phyloP scores from a whole-genome alignment of 2,888 invertebrate genomes.

The Dynastes grantii region DNA sequence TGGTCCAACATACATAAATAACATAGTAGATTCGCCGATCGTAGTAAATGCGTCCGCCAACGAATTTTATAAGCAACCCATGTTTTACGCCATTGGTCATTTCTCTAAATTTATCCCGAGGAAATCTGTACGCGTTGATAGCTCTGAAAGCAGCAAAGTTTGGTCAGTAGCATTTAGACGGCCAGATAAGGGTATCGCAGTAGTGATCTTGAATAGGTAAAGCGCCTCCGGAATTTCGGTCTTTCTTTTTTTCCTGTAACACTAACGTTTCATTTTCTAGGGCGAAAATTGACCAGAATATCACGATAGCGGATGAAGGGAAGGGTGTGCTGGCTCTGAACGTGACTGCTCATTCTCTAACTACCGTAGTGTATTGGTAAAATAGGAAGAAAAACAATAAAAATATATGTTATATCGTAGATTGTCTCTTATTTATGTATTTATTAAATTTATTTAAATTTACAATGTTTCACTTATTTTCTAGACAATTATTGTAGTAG shows the following conservation, averaged over 20 bases:
- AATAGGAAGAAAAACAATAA: constrained; percentile 4
- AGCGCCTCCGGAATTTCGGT: neutral
- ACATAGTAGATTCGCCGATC: constrained; percentile 86
- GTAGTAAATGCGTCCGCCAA: constrained; percentile 74
- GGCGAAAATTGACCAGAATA: constrained; percentile 12
- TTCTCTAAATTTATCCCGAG: constrained; percentile 77
- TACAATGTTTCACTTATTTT: no score
- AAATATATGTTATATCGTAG: neutral
- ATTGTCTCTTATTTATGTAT: neutral
- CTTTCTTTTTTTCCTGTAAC: neutral
- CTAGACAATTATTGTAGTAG: no score
- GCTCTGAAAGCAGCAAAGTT: constrained; percentile 58
- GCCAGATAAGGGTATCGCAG: constrained; percentile 71
- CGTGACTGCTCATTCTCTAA: constrained; percentile 28
- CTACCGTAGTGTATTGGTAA: constrained; percentile 45
- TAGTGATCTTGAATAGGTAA: constrained; percentile 67
- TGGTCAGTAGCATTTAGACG: constrained; percentile 72
- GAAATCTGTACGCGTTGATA: constrained; percentile 71
- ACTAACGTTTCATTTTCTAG: neutral
- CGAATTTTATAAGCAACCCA: constrained; percentile 90
- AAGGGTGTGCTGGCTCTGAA: constrained; percentile 29
- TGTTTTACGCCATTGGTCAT: constrained; percentile 88
- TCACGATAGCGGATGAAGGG: constrained; percentile 30
- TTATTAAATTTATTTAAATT: neutral
- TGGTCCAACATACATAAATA: constrained; percentile 84